A percentile compares a stretch with the other conserved stretches of the same genome.
phyloP scores from a whole-genome alignment of 2,888 invertebrate genomes.

The Melitaea athalia region DNA sequence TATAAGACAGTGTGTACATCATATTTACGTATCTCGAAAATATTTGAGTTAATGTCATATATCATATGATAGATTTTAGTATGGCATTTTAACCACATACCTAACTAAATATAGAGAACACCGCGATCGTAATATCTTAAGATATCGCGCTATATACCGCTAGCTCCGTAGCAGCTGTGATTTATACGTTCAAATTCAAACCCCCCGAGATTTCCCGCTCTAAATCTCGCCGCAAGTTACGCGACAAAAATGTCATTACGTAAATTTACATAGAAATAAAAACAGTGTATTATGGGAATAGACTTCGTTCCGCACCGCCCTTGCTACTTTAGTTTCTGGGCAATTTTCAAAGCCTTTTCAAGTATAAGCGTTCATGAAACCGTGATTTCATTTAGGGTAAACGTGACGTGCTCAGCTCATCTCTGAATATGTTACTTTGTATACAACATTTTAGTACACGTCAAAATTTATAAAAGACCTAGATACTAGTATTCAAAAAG shows the following conservation, averaged over 20 bases:
- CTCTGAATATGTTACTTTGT: background rate
- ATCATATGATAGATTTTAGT: too few relatives aligned
- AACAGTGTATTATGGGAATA: conserved; percentile 46
- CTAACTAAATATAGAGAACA: too few relatives aligned
- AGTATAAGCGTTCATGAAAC: conserved; percentile 2
- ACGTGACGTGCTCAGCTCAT: background rate
- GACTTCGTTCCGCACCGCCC: conserved; percentile 24
- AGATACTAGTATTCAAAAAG: background rate
- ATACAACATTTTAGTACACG: background rate
- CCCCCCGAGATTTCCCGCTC: conserved; percentile 49
- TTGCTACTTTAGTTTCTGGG: conserved; percentile 21
- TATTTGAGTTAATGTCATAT: too few relatives aligned
- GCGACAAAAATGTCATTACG: conserved; percentile 81
- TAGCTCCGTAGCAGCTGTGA: conserved; percentile 20
- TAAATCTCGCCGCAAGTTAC: conserved; percentile 71
- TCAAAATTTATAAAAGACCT: background rate
- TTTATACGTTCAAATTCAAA: conserved; percentile 35
- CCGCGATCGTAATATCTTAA: background rate
- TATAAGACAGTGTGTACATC: too few relatives aligned
- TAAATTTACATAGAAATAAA: conserved; percentile 78
- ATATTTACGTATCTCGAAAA: too few relatives aligned
- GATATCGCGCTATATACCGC: conserved; percentile 11
- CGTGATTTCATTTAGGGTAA: conserved; percentile 5
- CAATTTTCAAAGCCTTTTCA: conserved; percentile 18
- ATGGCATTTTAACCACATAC: too few relatives aligned